phyloP scores from a whole-genome alignment of 2,113 vertebrate genomes.

The Geococcyx californianus region DNA sequence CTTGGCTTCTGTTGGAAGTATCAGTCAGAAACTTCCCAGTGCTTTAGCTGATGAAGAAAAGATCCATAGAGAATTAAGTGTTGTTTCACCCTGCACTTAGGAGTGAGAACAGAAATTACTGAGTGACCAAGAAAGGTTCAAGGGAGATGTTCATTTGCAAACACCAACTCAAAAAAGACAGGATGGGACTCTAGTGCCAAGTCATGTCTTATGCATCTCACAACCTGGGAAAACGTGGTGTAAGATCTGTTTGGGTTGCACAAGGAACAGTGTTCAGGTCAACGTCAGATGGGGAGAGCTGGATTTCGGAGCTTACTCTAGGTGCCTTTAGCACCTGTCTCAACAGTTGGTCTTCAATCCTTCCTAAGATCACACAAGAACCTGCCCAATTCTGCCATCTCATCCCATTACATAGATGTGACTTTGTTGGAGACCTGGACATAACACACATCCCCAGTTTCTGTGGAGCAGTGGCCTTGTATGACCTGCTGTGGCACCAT shows the following conservation, averaged over 20 bases:
- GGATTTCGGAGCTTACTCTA: not conserved
- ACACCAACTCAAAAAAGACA: not conserved
- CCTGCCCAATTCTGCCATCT: not conserved
- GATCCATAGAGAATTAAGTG: not conserved
- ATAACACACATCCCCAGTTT: not conserved
- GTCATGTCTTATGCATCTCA: not conserved
- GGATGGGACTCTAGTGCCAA: not conserved
- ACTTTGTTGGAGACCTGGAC: not conserved
- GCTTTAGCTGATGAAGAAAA: not conserved
- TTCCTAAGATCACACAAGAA: not conserved
- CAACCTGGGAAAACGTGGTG: not conserved
- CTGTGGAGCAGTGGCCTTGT: not conserved
- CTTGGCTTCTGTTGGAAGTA: not conserved
- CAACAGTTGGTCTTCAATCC: not conserved
- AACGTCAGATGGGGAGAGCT: not conserved
- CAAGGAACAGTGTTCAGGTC: too few species aligned
- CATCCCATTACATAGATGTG: not conserved
- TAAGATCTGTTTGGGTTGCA: not conserved
- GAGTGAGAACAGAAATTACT: not conserved
- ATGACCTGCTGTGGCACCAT: not conserved
- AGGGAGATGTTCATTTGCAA: not conserved
- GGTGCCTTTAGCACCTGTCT: not conserved
- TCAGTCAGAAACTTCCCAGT: not conserved
- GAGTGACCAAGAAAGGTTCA: not conserved
- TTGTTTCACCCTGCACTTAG: not conserved